Conservation (phyloP, 2,888 invertebrate species). For the Cephus sareptanus region DNA sequence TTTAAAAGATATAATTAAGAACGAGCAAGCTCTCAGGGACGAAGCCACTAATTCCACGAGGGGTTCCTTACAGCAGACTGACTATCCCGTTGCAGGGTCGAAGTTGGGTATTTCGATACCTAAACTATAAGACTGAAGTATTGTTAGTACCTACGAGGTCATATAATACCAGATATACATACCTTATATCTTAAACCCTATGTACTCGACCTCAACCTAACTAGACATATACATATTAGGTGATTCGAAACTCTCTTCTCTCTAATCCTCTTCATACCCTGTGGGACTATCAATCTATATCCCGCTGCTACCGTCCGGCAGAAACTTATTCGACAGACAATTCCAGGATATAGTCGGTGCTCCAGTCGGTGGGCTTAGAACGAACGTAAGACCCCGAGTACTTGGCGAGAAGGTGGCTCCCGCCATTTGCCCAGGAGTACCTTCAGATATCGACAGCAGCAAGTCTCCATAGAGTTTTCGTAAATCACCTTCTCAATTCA, state of each 20-base stretch:
- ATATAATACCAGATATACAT: background rate
- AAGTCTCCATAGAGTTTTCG: background rate
- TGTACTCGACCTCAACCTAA: background rate
- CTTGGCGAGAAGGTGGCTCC: background rate
- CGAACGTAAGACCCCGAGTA: background rate
- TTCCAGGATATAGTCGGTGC: background rate
- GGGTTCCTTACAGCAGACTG: slow-evolving; percentile 16
- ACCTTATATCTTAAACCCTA: background rate
- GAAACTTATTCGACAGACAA: slow-evolving; percentile 26
- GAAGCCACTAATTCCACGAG: slow-evolving; percentile 51
- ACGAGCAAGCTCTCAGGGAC: slow-evolving; percentile 42
- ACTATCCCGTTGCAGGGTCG: slow-evolving; percentile 9
- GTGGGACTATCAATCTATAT: slow-evolving; percentile 29
- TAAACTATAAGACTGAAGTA: background rate
- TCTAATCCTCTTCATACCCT: background rate
- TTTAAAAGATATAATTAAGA: slow-evolving; percentile 62
- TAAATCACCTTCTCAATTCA: background rate
- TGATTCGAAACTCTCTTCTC: background rate
- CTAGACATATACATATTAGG: background rate
- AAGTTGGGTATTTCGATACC: slow-evolving; percentile 7
- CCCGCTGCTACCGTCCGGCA: slow-evolving; percentile 29
- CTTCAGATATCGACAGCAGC: background rate
- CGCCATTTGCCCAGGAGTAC: background rate
- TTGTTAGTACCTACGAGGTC: background rate
- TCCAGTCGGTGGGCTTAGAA: background rate